Evolutionary conservation across 2,888 invertebrate species (phyloP).

Genomic region (Byasa hedistus): DNA sequence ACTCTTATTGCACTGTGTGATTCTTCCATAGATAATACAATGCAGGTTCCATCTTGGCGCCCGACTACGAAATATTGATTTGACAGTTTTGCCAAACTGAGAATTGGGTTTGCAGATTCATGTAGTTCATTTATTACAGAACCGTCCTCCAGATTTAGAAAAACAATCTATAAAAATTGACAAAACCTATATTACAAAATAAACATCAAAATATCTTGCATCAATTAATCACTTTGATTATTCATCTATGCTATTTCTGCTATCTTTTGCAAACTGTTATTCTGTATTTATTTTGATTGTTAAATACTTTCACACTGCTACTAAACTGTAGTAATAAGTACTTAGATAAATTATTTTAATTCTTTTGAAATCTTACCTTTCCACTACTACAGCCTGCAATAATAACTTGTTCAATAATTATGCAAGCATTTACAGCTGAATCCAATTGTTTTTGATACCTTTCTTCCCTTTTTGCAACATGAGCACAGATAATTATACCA

Average conservation of each 20-base stretch:
- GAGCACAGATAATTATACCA: conserved; percentile 76
- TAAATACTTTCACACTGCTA: no score
- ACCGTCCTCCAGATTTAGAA: conserved; percentile 56
- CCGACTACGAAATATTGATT: conserved; percentile 78
- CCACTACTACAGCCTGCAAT: conserved; percentile 82
- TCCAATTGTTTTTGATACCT: conserved; percentile 60
- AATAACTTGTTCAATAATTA: conserved; percentile 66
- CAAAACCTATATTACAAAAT: background rate
- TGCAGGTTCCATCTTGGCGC: conserved; percentile 83
- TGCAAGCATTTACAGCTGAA: conserved; percentile 80
- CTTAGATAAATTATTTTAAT: background rate
- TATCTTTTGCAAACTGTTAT: no score
- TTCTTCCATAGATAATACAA: conserved; percentile 69
- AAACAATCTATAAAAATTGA: conserved; percentile 53
- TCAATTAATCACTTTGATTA: background rate
- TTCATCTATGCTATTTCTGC: background rate
- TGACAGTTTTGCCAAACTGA: conserved; percentile 70
- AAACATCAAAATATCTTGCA: no score
- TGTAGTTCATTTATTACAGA: conserved; percentile 59
- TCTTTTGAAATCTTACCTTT: conserved; percentile 51
- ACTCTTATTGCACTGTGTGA: conserved; percentile 54
- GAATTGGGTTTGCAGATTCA: conserved; percentile 80
- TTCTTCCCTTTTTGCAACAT: conserved; percentile 75
- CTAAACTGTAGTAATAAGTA: no score
- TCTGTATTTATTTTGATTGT: no score